Evolutionary conservation across 2,888 invertebrate genomes (phyloP).

Genomic region (Drosophila neonasuta): DNA sequence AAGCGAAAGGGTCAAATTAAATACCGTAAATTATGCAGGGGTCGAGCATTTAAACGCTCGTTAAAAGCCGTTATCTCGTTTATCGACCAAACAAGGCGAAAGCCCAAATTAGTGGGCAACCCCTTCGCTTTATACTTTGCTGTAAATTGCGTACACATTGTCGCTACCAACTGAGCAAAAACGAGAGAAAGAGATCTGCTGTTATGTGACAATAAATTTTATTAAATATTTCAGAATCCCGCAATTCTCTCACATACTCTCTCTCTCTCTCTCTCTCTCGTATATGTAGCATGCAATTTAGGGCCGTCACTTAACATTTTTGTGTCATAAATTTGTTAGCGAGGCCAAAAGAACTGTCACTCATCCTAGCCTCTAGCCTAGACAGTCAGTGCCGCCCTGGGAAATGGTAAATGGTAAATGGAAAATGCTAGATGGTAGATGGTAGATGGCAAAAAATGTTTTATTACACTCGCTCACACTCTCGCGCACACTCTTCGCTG

Average conservation of each 20-base stretch:
- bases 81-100: slow-evolving; percentile 19
- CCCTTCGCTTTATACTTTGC: not conserved
- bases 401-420: not conserved
- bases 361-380: not conserved
- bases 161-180: not conserved
- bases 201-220: slow-evolving; percentile 61
- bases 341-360: not conserved
- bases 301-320: slow-evolving; percentile 44
- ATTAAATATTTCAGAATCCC: slow-evolving; percentile 47
- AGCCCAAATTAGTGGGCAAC: slow-evolving; percentile 26
- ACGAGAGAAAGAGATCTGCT: no score
- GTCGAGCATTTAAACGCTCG: slow-evolving; percentile 60
- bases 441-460: slow-evolving; percentile 27
- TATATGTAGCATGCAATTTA: slow-evolving; percentile 36
- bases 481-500: slow-evolving; percentile 10
- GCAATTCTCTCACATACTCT: not conserved
- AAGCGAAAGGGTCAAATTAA: slow-evolving; percentile 61
- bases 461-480: slow-evolving; percentile 30
- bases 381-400: not conserved
- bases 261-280: not conserved
- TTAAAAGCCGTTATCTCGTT: slow-evolving; percentile 50
- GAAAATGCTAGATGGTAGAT: no score
- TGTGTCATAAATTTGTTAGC: slow-evolving; percentile 54
- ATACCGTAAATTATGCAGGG: slow-evolving; percentile 58
- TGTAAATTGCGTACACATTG: slow-evolving; percentile 1